Evolutionary conservation across 2,797 vertebrate species (phyloP), one percentile per base, ranked within the genome.

Genomic region (Xyrichtys novacula): DNA sequence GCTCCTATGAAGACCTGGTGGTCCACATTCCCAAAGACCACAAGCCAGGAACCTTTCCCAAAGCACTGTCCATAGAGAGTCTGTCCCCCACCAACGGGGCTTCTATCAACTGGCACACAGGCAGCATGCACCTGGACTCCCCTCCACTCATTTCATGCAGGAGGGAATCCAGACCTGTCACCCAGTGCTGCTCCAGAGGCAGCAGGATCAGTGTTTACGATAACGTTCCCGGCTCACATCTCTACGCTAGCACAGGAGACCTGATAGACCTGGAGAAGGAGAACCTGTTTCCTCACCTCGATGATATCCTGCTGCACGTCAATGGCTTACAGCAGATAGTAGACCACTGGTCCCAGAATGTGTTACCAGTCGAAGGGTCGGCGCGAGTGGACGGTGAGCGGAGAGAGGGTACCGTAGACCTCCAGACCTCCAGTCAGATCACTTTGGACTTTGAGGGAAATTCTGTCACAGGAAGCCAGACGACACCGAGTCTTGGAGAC

Each of bases 41-140:
- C 91, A 99, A 99, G 78, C 98, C 98, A 0, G 98, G 98, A 62
- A 99, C 98, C 0, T 99, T 99, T 75, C 98, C 98, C 42, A 99
- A 99, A 91, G 97, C 98, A 0, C 93, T 99, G 55, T 99, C 98
- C 31, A 99, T 99, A 11, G 98, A 99, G 86, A 99, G 98, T 78
- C 94, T 99, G 16, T 96, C 97, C 0, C 97, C 97, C 6, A 95
- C 94, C 34, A 93, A 60, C 10, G 85, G 82, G 12, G 90, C 88
- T 11, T 92, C 91, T 7, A 93, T 95, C 11, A 95, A 91, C 87
- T 97, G 97, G 96, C 95, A 95, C 80, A 93, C 93, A 0, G 93
- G 93, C 7, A 92, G 93, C 75, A 85, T 94, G 86, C 92, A 94
- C 54, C 82, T 95, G 32, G 92, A 93, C 67, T 84, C 93, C 67